Conservation (phyloP, 2,888 invertebrate species). For the Anagyrus pseudococci region DNA sequence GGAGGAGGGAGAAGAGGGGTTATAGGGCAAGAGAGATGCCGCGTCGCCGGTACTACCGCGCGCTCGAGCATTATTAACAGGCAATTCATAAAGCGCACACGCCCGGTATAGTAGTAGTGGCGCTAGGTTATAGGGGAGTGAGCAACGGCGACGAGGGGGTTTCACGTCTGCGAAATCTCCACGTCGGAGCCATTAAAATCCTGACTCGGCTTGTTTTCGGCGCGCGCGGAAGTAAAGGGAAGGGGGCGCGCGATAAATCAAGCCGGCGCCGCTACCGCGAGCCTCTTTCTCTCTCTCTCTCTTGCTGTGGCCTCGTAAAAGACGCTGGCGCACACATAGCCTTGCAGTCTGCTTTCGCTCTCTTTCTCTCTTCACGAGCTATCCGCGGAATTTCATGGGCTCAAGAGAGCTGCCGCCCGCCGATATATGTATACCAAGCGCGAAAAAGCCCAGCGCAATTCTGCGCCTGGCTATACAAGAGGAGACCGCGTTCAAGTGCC, state of each 20-base stretch:
- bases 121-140: too few species aligned
- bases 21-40: too few species aligned
- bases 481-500: too few species aligned
- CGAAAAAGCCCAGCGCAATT: background rate
- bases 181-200: conserved; percentile 33
- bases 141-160: too few species aligned
- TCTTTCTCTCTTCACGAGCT: conserved; percentile 41
- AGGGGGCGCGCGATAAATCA: conserved; percentile 32
- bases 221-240: conserved; percentile 4
- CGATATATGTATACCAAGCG: conserved; percentile 39
- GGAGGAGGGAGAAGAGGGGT: too few species aligned
- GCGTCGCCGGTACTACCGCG: too few species aligned
- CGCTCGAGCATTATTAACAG: too few species aligned
- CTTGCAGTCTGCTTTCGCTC: conserved; percentile 20
- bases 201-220: conserved; percentile 38
- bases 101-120: too few species aligned
- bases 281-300: too few species aligned
- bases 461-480: too few species aligned
- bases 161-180: conserved; percentile 32
- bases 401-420: too few species aligned
- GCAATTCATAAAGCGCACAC: too few species aligned
- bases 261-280: conserved; percentile 13
- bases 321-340: conserved; percentile 18
- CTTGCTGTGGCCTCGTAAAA: conserved; percentile 31
- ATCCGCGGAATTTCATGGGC: conserved; percentile 52